Evolutionary conservation across 2,113 vertebrate genomes (phyloP).

Genomic region (Mobula birostris): DNA sequence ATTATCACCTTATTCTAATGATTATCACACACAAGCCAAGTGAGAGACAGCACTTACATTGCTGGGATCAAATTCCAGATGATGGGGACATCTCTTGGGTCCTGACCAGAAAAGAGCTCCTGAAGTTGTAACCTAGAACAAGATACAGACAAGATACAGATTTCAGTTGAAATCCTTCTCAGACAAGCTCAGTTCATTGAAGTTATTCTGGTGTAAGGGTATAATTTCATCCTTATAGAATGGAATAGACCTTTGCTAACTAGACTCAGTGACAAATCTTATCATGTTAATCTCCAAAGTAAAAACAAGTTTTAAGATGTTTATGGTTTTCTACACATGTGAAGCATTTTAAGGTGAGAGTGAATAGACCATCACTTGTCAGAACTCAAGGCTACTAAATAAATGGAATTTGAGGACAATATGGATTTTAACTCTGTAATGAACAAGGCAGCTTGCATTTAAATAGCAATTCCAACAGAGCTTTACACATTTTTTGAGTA

Average conservation of each 20-base stretch:
- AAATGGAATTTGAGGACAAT: neutral
- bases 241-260: neutral
- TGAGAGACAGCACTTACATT: conserved; percentile 57
- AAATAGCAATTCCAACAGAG: no score
- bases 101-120: conserved; percentile 69
- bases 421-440: no score
- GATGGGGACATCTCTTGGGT: conserved; percentile 65
- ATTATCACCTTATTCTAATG: neutral
- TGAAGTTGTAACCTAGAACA: conserved; percentile 52
- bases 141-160: neutral
- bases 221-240: neutral
- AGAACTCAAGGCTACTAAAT: neutral
- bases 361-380: neutral
- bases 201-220: neutral
- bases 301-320: neutral
- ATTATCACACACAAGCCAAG: neutral
- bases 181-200: neutral
- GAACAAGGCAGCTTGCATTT: no score
- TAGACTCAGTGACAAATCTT: neutral
- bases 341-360: neutral
- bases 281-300: neutral
- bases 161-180: neutral
- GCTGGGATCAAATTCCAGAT: conserved; percentile 59
- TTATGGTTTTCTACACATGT: neutral
- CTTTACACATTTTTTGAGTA: neutral